These are phyloP conservation scores for Blennius ocellaris DNA, from an alignment of 2,113 vertebrate genomes.

Conservation along the genomic window DNA sequence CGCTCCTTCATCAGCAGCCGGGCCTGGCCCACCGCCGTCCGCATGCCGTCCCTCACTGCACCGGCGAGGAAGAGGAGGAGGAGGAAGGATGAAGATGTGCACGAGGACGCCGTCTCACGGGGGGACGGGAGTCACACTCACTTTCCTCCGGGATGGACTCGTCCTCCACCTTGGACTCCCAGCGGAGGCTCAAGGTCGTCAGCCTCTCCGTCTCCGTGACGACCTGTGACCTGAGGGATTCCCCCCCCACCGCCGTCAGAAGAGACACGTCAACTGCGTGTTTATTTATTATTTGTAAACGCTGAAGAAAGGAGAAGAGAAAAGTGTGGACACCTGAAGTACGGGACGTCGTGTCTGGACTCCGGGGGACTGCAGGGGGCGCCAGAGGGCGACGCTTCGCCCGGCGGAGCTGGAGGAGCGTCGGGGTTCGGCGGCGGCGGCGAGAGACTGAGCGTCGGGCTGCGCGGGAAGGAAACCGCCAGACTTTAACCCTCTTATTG, in stretches of 20 bases:
- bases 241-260: no score
- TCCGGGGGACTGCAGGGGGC: conserved; percentile 41
- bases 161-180: conserved; percentile 87
- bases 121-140: conserved; percentile 70
- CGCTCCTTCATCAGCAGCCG: conserved; percentile 91
- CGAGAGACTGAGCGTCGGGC: conserved; percentile 53
- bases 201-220: conserved; percentile 84
- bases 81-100: no score
- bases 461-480: conserved; percentile 26
- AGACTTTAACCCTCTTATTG: not conserved
- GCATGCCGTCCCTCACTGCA: conserved; percentile 90
- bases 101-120: no score
- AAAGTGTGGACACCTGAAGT: conserved; percentile 74
- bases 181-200: conserved; percentile 78
- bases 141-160: conserved; percentile 91
- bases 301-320: not conserved
- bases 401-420: conserved; percentile 26
- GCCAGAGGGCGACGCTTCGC: not conserved
- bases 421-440: not conserved
- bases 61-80: conserved; percentile 28
- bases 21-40: conserved; percentile 90
- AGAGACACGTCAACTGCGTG: no score
- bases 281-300: no score
- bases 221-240: conserved; percentile 83
- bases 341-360: conserved; percentile 73